A percentile compares a stretch with the other conserved stretches of the same genome.
Evolutionary conservation across 2,888 invertebrate species (phyloP).

Genomic region (Nephrotoma appendiculata): DNA sequence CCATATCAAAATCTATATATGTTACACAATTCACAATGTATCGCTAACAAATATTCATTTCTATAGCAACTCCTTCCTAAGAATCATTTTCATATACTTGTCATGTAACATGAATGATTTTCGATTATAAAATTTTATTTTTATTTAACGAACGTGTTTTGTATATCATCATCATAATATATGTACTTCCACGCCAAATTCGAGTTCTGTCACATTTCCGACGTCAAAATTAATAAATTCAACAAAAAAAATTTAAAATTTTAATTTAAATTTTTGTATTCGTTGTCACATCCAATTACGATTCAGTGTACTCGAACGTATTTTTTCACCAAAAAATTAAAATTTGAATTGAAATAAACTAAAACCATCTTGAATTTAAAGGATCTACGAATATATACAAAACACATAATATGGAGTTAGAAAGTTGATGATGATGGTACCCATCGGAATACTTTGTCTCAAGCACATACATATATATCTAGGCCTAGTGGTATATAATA

Average conservation of each 20-base stretch:
- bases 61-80: neutral
- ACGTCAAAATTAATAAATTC: neutral
- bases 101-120: neutral
- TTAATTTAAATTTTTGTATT: neutral
- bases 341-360: neutral
- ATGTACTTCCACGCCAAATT: neutral
- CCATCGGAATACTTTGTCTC: neutral
- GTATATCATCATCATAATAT: neutral
- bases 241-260: neutral
- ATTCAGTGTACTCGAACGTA: neutral
- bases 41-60: neutral
- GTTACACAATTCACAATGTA: neutral
- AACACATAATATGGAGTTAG: neutral
- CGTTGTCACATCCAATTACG: neutral
- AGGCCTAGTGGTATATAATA: neutral
- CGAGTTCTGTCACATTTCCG: neutral
- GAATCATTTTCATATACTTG: neutral
- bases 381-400: neutral
- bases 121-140: neutral
- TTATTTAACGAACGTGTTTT: neutral
- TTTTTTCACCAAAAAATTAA: neutral
- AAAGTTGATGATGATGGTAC: neutral
- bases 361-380: neutral
- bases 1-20: neutral
- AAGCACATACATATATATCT: neutral